These are phyloP conservation scores for Morinoia aosen DNA, from an alignment of 2,888 invertebrate species.

Conservation along the genomic window DNA sequence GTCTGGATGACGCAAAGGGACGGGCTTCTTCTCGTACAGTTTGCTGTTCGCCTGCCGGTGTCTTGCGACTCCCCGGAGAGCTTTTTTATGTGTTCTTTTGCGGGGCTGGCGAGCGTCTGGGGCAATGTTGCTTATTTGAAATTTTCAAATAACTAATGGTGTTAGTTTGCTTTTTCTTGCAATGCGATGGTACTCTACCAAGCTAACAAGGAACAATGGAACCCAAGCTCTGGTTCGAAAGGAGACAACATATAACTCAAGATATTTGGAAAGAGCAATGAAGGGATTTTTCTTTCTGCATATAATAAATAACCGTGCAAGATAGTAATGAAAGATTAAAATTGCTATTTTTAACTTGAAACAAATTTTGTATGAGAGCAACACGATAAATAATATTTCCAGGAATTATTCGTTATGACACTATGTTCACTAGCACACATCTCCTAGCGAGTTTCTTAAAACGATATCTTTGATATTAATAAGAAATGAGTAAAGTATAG, in stretches of 20 bases:
- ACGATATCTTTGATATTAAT: not conserved
- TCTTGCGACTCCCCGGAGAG: slow-evolving; percentile 25
- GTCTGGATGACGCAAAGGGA: not conserved
- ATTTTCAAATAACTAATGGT: not conserved
- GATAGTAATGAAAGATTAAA: not conserved
- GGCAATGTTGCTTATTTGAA: not conserved
- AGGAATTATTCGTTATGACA: not conserved
- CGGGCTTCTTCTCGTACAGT: not conserved
- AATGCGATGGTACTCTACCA: not conserved
- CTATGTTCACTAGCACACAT: not conserved
- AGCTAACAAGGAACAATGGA: not conserved
- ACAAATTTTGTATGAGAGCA: not conserved
- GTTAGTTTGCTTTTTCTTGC: not conserved
- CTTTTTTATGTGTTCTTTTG: not conserved
- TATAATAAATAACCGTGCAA: not conserved
- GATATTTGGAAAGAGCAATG: no score
- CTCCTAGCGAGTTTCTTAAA: not conserved
- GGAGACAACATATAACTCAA: no score
- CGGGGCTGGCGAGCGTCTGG: slow-evolving; percentile 37
- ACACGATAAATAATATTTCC: not conserved
- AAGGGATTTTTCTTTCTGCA: no score
- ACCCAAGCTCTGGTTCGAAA: not conserved
- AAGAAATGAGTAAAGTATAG: no score
- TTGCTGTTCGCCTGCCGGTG: not conserved
- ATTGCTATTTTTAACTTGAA: not conserved